Conservation (phyloP, 1,140 invertebrate genomes). For the Trichonephila clavipes region DNA sequence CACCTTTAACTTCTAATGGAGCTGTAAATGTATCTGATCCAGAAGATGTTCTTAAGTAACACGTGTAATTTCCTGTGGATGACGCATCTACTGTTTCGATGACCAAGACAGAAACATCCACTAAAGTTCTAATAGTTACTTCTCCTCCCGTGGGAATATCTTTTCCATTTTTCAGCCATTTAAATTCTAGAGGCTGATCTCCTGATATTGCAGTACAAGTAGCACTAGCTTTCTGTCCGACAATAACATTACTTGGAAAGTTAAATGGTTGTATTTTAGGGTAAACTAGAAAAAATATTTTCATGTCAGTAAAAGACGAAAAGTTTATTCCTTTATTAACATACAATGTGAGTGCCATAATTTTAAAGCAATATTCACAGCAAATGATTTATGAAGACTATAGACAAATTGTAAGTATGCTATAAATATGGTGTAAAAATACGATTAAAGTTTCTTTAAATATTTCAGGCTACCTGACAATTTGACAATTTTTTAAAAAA, state of each 20-base stretch:
- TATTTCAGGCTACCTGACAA: no score
- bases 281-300: constrained; percentile 12
- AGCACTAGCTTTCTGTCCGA: constrained; percentile 71
- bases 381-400: no score
- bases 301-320: neutral
- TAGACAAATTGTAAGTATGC: no score
- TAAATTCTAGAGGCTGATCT: constrained; percentile 62
- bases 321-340: no score
- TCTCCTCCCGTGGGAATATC: constrained; percentile 33
- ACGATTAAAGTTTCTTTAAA: no score
- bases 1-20: constrained; percentile 69
- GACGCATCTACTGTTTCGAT: constrained; percentile 49
- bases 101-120: constrained; percentile 57
- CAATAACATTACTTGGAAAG: constrained; percentile 56
- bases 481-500: no score
- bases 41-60: constrained; percentile 78
- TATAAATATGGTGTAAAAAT: no score
- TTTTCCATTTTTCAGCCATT: constrained; percentile 72
- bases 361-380: no score
- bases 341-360: no score
- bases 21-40: constrained; percentile 78
- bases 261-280: constrained; percentile 70
- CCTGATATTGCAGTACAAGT: constrained; percentile 60
- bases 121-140: constrained; percentile 30
- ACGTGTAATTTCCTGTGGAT: constrained; percentile 79